phyloP scores from a whole-genome alignment of 2,113 vertebrate genomes.

The Miniopterus natalensis region DNA sequence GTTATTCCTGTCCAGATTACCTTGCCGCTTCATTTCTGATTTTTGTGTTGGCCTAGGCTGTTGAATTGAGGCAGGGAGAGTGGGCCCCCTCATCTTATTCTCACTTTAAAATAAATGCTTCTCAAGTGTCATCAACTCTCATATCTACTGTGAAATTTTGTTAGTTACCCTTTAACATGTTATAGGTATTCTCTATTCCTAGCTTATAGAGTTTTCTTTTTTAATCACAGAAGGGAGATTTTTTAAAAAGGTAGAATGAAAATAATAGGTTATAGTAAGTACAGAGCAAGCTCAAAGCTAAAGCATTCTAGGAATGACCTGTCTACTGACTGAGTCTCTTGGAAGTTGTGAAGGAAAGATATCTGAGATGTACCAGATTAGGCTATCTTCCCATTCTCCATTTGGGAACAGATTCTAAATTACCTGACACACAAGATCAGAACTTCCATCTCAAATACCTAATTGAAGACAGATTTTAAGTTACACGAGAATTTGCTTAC shows the following conservation, averaged over 20 bases:
- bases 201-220: not conserved
- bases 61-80: not conserved
- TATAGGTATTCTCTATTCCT: not conserved
- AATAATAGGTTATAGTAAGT: not conserved
- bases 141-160: slow-evolving; percentile 5
- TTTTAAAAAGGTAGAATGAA: slow-evolving; percentile 48
- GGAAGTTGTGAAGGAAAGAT: not conserved
- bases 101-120: slow-evolving; percentile 21
- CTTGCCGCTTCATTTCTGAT: not conserved
- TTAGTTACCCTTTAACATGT: slow-evolving; percentile 26
- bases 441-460: not conserved
- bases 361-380: not conserved
- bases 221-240: not conserved
- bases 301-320: not conserved
- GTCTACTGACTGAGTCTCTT: not conserved
- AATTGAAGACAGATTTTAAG: slow-evolving; percentile 52
- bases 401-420: slow-evolving; percentile 47
- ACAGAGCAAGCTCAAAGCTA: not conserved
- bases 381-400: not conserved
- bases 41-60: not conserved
- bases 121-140: not conserved
- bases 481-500: slow-evolving; percentile 37
- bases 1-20: not conserved
- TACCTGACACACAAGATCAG: not conserved
- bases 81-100: not conserved